These are phyloP conservation scores for Tetragonula carbonaria DNA, from an alignment of 2,888 invertebrate genomes.

Conservation along the genomic window DNA sequence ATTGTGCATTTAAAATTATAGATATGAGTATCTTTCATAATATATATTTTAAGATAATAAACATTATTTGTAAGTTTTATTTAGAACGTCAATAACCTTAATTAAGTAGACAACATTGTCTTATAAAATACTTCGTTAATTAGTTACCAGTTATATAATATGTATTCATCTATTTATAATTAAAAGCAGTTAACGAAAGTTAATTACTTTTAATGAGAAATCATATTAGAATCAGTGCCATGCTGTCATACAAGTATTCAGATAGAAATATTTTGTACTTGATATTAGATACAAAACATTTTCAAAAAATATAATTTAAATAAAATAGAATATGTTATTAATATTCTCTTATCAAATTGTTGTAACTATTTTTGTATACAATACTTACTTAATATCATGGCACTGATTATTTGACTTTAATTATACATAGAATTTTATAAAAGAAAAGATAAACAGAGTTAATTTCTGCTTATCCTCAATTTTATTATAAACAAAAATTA, in stretches of 20 bases:
- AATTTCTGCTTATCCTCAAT: conserved; percentile 31
- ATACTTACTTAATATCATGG: conserved; percentile 37
- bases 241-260: not conserved
- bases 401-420: conserved; percentile 38
- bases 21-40: conserved; percentile 50
- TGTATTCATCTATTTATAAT: conserved; percentile 26
- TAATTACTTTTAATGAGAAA: conserved; percentile 26
- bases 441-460: conserved; percentile 23
- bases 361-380: conserved; percentile 45
- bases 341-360: conserved; percentile 22
- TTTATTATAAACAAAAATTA: conserved; percentile 17
- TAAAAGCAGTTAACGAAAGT: conserved; percentile 5
- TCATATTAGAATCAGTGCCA: conserved; percentile 43
- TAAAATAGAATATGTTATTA: conserved; percentile 13
- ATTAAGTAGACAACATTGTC: conserved; percentile 9
- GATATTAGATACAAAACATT: conserved; percentile 1
- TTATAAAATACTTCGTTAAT: conserved; percentile 23
- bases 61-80: conserved; percentile 27
- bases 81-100: conserved; percentile 26
- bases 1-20: conserved; percentile 64
- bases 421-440: conserved; percentile 26
- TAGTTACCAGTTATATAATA: conserved; percentile 7
- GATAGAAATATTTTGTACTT: not conserved
- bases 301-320: conserved; percentile 2
- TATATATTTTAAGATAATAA: conserved; percentile 19